A percentile compares a stretch with the other conserved stretches of the same genome.
Conservation (phyloP, 2,113 vertebrate genomes). For the Myodes glareolus region DNA sequence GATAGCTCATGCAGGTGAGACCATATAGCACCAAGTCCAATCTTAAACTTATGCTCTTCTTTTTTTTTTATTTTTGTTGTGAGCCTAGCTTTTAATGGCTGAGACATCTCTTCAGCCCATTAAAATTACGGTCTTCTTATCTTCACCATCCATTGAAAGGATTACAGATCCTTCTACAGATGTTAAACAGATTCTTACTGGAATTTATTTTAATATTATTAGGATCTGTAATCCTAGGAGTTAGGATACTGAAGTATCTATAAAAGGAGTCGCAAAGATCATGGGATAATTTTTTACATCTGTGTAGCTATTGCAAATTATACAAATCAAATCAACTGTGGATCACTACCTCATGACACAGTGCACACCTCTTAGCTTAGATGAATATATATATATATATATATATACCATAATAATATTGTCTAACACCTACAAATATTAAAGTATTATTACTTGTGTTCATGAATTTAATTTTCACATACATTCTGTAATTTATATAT, state of each 20-base stretch:
- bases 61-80: no score
- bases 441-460: neutral
- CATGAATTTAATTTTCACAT: neutral
- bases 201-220: neutral
- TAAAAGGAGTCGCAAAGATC: neutral
- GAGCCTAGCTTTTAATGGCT: no score
- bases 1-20: neutral
- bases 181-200: neutral
- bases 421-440: neutral
- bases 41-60: neutral
- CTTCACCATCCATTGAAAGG: neutral
- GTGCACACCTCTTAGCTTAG: neutral
- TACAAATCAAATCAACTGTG: neutral
- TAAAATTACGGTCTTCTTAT: neutral
- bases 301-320: neutral
- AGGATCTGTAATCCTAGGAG: neutral
- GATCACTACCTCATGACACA: neutral
- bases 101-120: neutral
- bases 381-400: neutral
- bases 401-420: neutral
- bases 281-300: neutral
- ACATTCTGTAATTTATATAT: neutral
- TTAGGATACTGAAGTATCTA: neutral
- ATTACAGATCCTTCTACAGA: no score
- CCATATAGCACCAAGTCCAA: no score